These are phyloP conservation scores for Nasonia giraulti DNA, from an alignment of 1,140 invertebrate species.

Conservation along the genomic window DNA sequence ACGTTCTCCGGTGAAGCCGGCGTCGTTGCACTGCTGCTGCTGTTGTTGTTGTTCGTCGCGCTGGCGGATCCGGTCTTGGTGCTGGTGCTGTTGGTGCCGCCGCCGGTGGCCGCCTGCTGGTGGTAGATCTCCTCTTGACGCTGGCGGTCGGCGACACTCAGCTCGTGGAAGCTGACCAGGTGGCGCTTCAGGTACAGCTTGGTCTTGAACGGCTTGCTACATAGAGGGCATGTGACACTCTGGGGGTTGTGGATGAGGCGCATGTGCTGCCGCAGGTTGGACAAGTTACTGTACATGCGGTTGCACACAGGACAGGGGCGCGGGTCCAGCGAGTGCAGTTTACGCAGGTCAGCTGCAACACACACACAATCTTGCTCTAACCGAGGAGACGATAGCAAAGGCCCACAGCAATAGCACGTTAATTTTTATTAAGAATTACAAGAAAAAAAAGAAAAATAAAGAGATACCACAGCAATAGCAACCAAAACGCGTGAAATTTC, in stretches of 20 bases:
- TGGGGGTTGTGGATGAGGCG: slow-evolving; percentile 86
- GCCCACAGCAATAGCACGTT: slow-evolving; percentile 73
- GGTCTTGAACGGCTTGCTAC: slow-evolving; percentile 86
- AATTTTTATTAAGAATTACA: slow-evolving; percentile 53
- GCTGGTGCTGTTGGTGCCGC: slow-evolving; percentile 55
- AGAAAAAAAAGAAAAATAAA: slow-evolving; percentile 31
- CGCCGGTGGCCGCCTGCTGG: slow-evolving; percentile 62
- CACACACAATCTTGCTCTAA: slow-evolving; percentile 76
- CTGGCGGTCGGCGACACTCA: slow-evolving; percentile 70
- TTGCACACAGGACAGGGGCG: slow-evolving; percentile 84
- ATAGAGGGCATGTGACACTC: slow-evolving; percentile 82
- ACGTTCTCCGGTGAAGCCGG: slow-evolving; percentile 43
- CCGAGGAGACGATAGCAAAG: slow-evolving; percentile 67
- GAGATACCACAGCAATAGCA: slow-evolving; percentile 46
- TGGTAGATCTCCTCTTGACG: slow-evolving; percentile 73
- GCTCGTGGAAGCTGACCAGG: slow-evolving; percentile 77
- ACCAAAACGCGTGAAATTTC: slow-evolving; percentile 42
- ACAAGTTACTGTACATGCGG: slow-evolving; percentile 86
- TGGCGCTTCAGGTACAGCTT: slow-evolving; percentile 85
- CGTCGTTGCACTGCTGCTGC: not conserved
- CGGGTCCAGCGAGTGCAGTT: slow-evolving; percentile 81
- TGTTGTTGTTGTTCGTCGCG: slow-evolving; percentile 16
- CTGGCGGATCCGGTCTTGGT: slow-evolving; percentile 13
- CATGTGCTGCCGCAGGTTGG: slow-evolving; percentile 86
- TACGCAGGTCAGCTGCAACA: slow-evolving; percentile 76